phyloP scores from a whole-genome alignment of 2,113 vertebrate species.

The human (Homo sapiens) region GRCh38 chr2:86879001-86879500 shows the following conservation, averaged over 20 bases:
- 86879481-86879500: conserved; percentile 97
- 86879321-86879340: not conserved
- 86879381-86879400: not conserved
- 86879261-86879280: not conserved
- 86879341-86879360: not conserved
- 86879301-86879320: conserved; percentile 18
- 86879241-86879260: not conserved
- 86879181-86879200: not conserved
- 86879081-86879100: not conserved
- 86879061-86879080: conserved; percentile 24
- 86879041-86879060: conserved; percentile 3
- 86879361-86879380: conserved; percentile 22
- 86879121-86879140: conserved; percentile 43
- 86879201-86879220: not conserved
- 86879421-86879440: not conserved
- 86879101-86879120: not conserved
- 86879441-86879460: conserved; percentile 81
- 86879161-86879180: not conserved
- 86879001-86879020: conserved; percentile 24
- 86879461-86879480: conserved; percentile 92
- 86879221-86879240: conserved; percentile 7
- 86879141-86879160: not conserved
- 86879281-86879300: conserved; percentile 42
- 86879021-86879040: not conserved
- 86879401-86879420: not conserved